These are phyloP conservation scores for Acanthosepion lycidas DNA, from an alignment of 2,888 invertebrate genomes.

Conservation along the genomic window DNA sequence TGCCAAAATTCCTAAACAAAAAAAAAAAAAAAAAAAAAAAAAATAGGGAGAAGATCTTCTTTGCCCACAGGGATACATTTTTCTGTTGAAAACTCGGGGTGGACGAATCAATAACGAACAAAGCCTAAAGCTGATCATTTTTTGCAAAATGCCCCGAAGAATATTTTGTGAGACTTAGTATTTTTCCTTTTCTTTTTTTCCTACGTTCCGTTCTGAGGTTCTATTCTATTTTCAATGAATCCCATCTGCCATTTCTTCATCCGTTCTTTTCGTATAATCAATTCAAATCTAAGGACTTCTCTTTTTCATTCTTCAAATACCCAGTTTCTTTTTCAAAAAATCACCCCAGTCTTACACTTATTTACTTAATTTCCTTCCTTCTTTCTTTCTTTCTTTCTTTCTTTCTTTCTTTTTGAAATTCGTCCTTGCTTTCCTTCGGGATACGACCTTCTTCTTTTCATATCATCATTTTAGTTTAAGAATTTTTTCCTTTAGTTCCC, in stretches of 20 bases:
- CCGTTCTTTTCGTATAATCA: no score
- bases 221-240: no score
- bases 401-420: not conserved
- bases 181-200: not conserved
- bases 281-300: no score
- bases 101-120: not conserved
- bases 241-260: no score
- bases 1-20: not conserved
- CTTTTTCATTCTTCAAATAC: no score
- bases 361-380: not conserved
- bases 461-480: no score
- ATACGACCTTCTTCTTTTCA: not conserved
- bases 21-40: not conserved
- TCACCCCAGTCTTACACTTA: no score
- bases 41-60: no score
- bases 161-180: not conserved
- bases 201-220: no score
- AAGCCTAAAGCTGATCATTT: not conserved
- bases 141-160: not conserved
- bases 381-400: not conserved
- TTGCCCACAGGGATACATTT: no score
- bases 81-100: not conserved
- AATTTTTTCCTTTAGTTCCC: no score
- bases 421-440: not conserved
- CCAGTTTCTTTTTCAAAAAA: no score